Conservation (phyloP, 2,797 vertebrate genomes). For the Jordanella pulchra region DNA sequence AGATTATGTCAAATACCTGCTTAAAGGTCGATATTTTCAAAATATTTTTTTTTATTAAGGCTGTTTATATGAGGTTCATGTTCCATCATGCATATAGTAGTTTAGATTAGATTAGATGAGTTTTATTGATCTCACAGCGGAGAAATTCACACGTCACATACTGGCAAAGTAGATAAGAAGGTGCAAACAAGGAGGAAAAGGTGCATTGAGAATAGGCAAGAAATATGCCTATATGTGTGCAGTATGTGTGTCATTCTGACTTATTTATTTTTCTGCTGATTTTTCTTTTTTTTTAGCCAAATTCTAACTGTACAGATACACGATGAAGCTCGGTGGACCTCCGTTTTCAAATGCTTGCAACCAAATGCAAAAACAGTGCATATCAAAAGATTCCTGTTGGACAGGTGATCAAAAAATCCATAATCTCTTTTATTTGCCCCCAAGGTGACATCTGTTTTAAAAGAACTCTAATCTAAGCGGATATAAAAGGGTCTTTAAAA, state of each 20-base stretch:
- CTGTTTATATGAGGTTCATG: background rate
- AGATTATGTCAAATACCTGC: too few species aligned
- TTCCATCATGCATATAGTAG: background rate
- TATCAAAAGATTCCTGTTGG: conserved; percentile 39
- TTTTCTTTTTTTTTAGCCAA: background rate
- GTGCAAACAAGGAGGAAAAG: too few species aligned
- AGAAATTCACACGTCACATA: too few species aligned
- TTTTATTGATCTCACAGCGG: too few species aligned
- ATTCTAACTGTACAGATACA: conserved; percentile 7
- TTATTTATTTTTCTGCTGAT: conserved; percentile 14
- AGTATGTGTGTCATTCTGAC: background rate
- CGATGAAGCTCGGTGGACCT: conserved; percentile 4
- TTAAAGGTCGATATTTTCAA: too few species aligned
- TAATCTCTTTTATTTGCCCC: conserved; percentile 68
- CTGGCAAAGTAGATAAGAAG: too few species aligned
- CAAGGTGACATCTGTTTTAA: conserved; percentile 73
- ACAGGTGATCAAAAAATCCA: conserved; percentile 66
- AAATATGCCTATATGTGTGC: too few species aligned
- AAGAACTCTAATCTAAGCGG: conserved; percentile 65
- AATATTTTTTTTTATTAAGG: too few species aligned
- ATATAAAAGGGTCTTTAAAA: conserved; percentile 68
- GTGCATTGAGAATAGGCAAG: too few species aligned
- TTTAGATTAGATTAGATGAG: too few species aligned
- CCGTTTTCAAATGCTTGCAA: conserved; percentile 33
- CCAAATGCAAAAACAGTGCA: conserved; percentile 30